Evolutionary conservation across 2,113 vertebrate species (phyloP).

Genomic region (Corvus cornix): DNA sequence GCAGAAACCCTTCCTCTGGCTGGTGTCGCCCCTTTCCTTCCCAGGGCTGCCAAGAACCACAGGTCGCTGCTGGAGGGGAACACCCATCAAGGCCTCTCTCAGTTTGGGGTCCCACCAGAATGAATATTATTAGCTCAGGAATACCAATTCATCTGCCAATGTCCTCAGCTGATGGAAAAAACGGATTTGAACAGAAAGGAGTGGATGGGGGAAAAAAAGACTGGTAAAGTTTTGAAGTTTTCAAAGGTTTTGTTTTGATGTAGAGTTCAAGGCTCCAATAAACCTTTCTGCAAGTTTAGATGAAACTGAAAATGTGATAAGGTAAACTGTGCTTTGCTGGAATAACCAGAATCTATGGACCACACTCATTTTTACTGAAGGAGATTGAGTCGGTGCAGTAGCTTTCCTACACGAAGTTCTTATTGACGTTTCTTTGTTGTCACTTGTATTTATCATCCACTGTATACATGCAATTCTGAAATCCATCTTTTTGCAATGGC

Average conservation of each 20-base stretch:
- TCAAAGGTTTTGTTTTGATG: background rate
- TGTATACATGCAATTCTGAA: background rate
- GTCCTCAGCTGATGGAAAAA: background rate
- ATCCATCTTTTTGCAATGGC: background rate
- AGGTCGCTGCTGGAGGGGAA: background rate
- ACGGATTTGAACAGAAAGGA: background rate
- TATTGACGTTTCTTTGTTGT: background rate
- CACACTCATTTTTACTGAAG: background rate
- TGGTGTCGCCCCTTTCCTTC: background rate
- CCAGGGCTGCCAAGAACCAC: constrained; percentile 20
- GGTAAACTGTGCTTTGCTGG: background rate
- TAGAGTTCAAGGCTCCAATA: background rate
- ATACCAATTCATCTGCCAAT: background rate
- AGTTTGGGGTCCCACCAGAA: background rate
- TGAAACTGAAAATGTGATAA: background rate
- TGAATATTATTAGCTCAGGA: background rate
- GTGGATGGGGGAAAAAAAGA: fast-evolving
- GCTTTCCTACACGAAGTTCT: background rate
- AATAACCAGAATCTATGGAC: background rate
- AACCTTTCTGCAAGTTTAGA: background rate
- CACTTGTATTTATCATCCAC: background rate
- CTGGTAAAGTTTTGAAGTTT: background rate
- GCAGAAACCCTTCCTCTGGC: constrained; percentile 17
- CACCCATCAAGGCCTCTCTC: background rate
- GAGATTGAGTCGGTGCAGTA: background rate